Evolutionary conservation across 1,140 invertebrate genomes (phyloP).

Genomic region (Camponotus pennsylvanicus): DNA sequence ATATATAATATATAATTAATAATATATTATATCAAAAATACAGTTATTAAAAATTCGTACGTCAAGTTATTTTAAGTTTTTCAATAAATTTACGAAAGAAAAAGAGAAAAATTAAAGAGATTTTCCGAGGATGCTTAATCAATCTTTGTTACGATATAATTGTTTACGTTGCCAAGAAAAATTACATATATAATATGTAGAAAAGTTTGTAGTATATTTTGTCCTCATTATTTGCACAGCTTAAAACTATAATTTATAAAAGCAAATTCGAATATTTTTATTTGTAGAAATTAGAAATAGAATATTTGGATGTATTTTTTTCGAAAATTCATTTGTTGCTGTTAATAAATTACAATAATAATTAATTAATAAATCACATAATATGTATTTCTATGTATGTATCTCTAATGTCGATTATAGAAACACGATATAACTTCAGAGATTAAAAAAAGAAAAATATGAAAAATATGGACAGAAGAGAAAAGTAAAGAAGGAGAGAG

Average conservation of each 20-base stretch:
- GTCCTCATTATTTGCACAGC: not conserved
- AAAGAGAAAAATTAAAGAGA: not conserved
- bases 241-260: conserved; percentile 1
- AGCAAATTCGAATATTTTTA: not conserved
- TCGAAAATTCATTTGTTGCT: not conserved
- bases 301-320: not conserved
- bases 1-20: no score
- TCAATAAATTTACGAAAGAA: conserved; percentile 1
- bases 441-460: not conserved
- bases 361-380: not conserved
- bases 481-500: no score
- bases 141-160: not conserved
- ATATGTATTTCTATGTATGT: not conserved
- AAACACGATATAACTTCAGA: not conserved
- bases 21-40: not conserved
- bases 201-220: not conserved
- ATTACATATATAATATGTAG: not conserved
- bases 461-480: not conserved
- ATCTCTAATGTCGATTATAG: not conserved
- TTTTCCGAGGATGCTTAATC: not conserved
- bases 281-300: not conserved
- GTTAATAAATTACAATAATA: not conserved
- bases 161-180: conserved; percentile 7
- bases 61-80: not conserved
- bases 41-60: not conserved